A percentile compares a stretch with the other conserved stretches of the same genome.
These are phyloP conservation scores for Watersipora subatra DNA, from an alignment of 1,140 invertebrate genomes.

Conservation along the genomic window DNA sequence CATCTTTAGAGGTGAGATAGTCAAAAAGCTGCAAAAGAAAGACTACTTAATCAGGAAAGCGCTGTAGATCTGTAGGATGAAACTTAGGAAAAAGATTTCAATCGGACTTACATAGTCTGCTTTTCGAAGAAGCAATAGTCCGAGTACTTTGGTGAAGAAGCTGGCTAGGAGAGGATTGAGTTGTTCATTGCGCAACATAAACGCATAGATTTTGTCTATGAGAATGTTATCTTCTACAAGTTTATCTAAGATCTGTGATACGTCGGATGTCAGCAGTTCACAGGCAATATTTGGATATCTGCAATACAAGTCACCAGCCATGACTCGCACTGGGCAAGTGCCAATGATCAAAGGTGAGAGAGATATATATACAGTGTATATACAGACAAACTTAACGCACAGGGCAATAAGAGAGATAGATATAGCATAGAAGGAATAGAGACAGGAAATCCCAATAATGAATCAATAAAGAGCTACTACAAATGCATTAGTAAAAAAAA, in stretches of 20 bases:
- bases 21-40: constrained; percentile 54
- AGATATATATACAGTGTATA: too few species aligned
- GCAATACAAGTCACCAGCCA: too few species aligned
- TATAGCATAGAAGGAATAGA: too few species aligned
- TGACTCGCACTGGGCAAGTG: too few species aligned
- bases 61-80: not conserved
- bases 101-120: constrained; percentile 51
- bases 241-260: constrained; percentile 68
- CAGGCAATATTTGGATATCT: constrained; percentile 68
- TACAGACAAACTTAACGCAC: too few species aligned
- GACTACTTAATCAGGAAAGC: constrained; percentile 2
- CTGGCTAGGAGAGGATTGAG: constrained; percentile 85
- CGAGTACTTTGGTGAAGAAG: constrained; percentile 87
- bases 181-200: constrained; percentile 68
- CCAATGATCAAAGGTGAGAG: too few species aligned
- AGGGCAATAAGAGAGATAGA: too few species aligned
- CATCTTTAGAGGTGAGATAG: constrained; percentile 69
- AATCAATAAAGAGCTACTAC: too few species aligned
- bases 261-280: constrained; percentile 79
- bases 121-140: constrained; percentile 66
- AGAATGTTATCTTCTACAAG: constrained; percentile 61
- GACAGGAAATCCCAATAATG: too few species aligned
- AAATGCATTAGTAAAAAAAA: too few species aligned
- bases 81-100: too few species aligned
- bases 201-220: constrained; percentile 67